These are phyloP conservation scores for Lamellibrachia luymesi DNA, from an alignment of 1,140 invertebrate species.

Conservation along the genomic window DNA sequence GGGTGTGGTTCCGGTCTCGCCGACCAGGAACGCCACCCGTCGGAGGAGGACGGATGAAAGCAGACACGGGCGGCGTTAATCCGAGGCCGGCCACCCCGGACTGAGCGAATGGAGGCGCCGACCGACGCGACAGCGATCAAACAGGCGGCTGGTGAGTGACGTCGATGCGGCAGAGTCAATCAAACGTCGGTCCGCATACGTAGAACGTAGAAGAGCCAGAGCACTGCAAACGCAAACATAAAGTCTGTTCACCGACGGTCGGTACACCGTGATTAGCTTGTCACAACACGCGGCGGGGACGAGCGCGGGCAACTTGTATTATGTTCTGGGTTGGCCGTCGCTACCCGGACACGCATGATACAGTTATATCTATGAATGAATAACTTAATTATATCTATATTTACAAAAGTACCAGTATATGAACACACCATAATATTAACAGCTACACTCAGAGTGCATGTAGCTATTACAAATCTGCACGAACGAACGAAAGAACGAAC, in stretches of 20 bases:
- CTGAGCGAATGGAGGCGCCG: not conserved
- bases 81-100: not conserved
- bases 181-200: not conserved
- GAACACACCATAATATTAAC: too few relatives aligned
- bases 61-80: not conserved
- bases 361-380: not conserved
- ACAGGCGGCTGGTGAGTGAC: not conserved
- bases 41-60: not conserved
- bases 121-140: not conserved
- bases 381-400: not conserved
- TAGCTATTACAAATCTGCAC: not conserved
- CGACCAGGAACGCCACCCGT: not conserved
- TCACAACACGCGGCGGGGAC: not conserved
- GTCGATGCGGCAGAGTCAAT: not conserved
- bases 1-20: not conserved
- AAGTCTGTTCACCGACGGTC: not conserved
- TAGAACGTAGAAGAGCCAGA: not conserved
- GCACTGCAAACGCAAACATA: not conserved
- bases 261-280: not conserved
- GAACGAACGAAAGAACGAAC: not conserved
- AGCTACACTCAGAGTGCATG: too few relatives aligned
- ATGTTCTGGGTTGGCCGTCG: not conserved
- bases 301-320: not conserved
- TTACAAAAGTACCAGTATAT: too few relatives aligned
- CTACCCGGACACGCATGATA: not conserved